Evolutionary conservation across 1,140 invertebrate species (phyloP).

Genomic region (Sitodiplosis mosellana): DNA sequence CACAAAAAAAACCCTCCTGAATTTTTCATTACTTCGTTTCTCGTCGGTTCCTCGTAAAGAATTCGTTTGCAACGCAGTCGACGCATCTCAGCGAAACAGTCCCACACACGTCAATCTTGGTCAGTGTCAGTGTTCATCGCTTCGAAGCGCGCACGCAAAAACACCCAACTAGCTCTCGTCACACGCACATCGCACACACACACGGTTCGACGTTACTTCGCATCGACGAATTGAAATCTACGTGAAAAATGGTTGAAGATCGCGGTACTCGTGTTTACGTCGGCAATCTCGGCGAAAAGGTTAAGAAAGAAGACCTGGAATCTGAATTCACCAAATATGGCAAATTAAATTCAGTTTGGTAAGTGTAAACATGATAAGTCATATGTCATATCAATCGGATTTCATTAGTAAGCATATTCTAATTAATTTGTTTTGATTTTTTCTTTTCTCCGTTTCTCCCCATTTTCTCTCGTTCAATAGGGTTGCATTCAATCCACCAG

Average conservation of each 20-base stretch:
- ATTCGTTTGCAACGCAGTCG: slow-evolving; percentile 87
- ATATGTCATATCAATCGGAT: slow-evolving; percentile 32
- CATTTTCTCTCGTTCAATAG: slow-evolving; percentile 42
- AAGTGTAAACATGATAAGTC: slow-evolving; percentile 24
- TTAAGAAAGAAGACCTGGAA: slow-evolving; percentile 78
- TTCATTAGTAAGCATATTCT: too few species aligned
- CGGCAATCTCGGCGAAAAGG: slow-evolving; percentile 58
- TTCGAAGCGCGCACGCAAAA: slow-evolving; percentile 63
- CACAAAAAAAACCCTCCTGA: background rate
- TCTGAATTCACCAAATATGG: slow-evolving; percentile 76
- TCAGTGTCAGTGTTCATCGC: slow-evolving; percentile 73
- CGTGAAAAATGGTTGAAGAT: slow-evolving; percentile 19
- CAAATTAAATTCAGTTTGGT: slow-evolving; percentile 83
- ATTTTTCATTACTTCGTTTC: background rate
- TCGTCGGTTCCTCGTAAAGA: slow-evolving; percentile 90
- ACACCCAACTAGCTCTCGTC: slow-evolving; percentile 19
- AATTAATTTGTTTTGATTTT: background rate
- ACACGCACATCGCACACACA: slow-evolving; percentile 12
- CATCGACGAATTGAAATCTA: background rate
- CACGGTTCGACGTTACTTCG: too few species aligned
- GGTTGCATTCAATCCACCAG: slow-evolving; percentile 82
- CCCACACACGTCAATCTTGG: slow-evolving; percentile 63
- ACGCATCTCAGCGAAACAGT: slow-evolving; percentile 86
- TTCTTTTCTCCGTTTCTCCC: slow-evolving; percentile 17
- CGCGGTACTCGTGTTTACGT: slow-evolving; percentile 64